Evolutionary conservation across 2,888 invertebrate genomes (phyloP).

Genomic region (Bombylius major): DNA sequence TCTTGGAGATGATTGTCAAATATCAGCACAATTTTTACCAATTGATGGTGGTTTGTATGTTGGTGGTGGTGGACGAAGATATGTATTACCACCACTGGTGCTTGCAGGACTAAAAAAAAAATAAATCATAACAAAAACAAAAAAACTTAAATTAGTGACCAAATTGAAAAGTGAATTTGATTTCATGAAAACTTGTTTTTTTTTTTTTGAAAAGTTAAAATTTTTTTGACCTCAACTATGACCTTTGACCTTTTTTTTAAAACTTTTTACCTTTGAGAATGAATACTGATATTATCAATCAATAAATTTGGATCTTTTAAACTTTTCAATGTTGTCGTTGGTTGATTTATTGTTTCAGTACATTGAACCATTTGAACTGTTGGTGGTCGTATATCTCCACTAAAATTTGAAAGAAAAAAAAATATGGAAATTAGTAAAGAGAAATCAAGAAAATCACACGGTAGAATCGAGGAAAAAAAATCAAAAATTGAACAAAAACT

Average conservation of each 20-base stretch:
- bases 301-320: constrained; percentile 40
- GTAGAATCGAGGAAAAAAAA: too few species aligned
- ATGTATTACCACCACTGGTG: constrained; percentile 25
- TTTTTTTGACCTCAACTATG: too few species aligned
- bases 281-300: constrained; percentile 32
- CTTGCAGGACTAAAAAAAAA: constrained; percentile 41
- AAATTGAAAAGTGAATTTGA: too few species aligned
- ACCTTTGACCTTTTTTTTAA: too few species aligned
- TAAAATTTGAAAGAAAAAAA: too few species aligned
- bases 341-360: constrained; percentile 42
- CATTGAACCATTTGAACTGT: constrained; percentile 52
- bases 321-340: constrained; percentile 46
- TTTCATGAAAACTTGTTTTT: background rate
- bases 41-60: constrained; percentile 32
- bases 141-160: background rate
- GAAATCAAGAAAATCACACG: too few species aligned
- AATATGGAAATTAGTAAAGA: too few species aligned
- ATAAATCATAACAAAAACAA: background rate
- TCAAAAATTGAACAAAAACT: too few species aligned
- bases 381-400: constrained; percentile 31
- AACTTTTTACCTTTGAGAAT: constrained; percentile 30
- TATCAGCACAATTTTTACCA: constrained; percentile 29
- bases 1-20: constrained; percentile 36
- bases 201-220: background rate
- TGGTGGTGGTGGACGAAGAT: constrained; percentile 34